These are phyloP conservation scores for Xanthia togata DNA, from an alignment of 2,888 invertebrate genomes.

Conservation along the genomic window DNA sequence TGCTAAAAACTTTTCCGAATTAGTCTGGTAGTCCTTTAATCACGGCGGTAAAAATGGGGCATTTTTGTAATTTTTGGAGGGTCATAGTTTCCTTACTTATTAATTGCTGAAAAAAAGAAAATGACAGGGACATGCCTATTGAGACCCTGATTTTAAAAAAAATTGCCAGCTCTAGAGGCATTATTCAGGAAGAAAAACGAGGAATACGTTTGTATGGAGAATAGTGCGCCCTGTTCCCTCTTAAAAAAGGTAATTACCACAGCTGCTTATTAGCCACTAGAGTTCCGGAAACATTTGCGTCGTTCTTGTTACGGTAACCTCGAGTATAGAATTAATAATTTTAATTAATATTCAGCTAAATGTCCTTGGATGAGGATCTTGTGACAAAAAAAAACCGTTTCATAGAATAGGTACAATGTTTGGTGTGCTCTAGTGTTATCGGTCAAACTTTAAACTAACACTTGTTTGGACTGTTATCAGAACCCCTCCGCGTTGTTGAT, in stretches of 20 bases:
- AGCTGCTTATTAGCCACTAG: slow-evolving; percentile 17
- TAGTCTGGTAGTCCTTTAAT: too few relatives aligned
- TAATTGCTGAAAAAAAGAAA: too few relatives aligned
- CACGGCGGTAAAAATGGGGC: too few relatives aligned
- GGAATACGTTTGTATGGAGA: too few relatives aligned
- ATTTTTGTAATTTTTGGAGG: too few relatives aligned
- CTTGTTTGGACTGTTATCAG: slow-evolving; percentile 55
- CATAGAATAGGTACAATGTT: slow-evolving; percentile 5
- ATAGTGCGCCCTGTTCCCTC: too few relatives aligned
- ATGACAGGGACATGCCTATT: too few relatives aligned
- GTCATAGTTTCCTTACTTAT: too few relatives aligned
- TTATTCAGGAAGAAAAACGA: too few relatives aligned
- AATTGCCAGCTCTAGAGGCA: too few relatives aligned
- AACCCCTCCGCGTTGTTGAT: slow-evolving; percentile 27
- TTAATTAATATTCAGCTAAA: slow-evolving; percentile 27
- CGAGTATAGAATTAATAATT: slow-evolving; percentile 37
- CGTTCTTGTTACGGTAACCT: slow-evolving; percentile 43
- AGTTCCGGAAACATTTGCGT: slow-evolving; percentile 51
- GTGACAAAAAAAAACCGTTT: neutral
- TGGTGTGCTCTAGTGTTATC: slow-evolving; percentile 27
- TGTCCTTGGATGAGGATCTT: slow-evolving; percentile 23
- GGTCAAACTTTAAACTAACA: slow-evolving; percentile 17
- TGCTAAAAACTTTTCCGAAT: too few relatives aligned
- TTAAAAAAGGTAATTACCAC: slow-evolving; percentile 37
- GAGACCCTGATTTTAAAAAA: too few relatives aligned